Percentiles rank a stretch among this genome's conserved stretches.
These are phyloP conservation scores for Ceratina calcarata DNA, from an alignment of 1,140 invertebrate species.

Conservation along the genomic window DNA sequence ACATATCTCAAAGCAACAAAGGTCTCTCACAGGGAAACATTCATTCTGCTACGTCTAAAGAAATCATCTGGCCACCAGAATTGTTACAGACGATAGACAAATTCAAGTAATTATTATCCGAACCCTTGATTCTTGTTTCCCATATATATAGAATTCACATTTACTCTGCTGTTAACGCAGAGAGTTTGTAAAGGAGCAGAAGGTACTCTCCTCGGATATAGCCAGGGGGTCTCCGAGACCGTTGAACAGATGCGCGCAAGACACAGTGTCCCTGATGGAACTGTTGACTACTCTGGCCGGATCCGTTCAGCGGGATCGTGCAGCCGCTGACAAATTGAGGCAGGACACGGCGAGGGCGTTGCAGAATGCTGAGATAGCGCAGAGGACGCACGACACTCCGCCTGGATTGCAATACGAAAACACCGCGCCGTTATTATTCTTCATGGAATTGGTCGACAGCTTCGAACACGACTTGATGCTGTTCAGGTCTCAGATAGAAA, in stretches of 20 bases:
- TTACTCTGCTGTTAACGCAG: conserved; percentile 80
- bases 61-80: conserved; percentile 88
- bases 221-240: conserved; percentile 87
- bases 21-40: conserved; percentile 80
- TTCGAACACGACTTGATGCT: conserved; percentile 87
- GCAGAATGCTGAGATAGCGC: conserved; percentile 89
- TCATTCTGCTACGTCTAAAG: conserved; percentile 85
- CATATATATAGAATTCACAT: no score
- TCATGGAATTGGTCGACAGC: conserved; percentile 85
- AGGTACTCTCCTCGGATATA: conserved; percentile 90
- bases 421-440: conserved; percentile 87
- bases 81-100: conserved; percentile 82
- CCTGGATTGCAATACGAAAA: conserved; percentile 89
- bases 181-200: conserved; percentile 91
- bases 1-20: conserved; percentile 81
- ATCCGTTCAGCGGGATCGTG: conserved; percentile 83
- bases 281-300: conserved; percentile 84
- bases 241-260: conserved; percentile 84
- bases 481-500: conserved; percentile 87
- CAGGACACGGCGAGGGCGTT: conserved; percentile 87
- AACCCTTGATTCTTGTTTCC: no score
- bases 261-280: conserved; percentile 84
- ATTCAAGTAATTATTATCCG: conserved; percentile 80
- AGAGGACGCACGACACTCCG: conserved; percentile 89
- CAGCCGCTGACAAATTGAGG: conserved; percentile 86